Evolutionary conservation across 2,797 vertebrate species (phyloP), one percentile per base, ranked within the genome.

Genomic region (Eurystomus glaucurus): DNA sequence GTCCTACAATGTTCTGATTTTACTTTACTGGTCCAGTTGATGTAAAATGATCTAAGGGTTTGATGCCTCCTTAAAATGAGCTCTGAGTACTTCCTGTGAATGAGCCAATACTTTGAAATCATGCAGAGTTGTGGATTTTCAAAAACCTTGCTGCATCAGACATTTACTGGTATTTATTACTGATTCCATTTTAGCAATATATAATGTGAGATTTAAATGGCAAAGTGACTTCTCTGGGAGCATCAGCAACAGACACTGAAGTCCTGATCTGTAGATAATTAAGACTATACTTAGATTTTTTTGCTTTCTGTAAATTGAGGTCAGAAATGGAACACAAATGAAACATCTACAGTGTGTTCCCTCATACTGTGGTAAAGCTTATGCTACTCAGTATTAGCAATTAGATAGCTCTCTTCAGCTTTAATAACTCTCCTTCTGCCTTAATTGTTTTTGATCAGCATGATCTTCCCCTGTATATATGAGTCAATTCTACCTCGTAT

Each of bases 401-500:
- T 94, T 93, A 97, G 75, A 81, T 70, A n/a, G 16, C 37, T 50
- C 48, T 95, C 90, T 95, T 96, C 82, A 90, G 77, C 16, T 81
- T 93, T 97, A 98, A 96, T 96, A 97, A 92, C 39, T 94, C 75
- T 91, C 35, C 25, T 94, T 97, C 88, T 45, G 90, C 37, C 65
- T 93, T 97, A 97, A 97, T 96, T 96, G 76, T 70, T 96, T 98
- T 96, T 96, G 76, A 97, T 97, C 54, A 93, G 70, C n/a, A 12
- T 88, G 66, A 79, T 97, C 52, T 93, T 96, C 93, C 60, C 75
- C 93, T 88, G 43, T 35, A 86, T 45, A 46, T 39, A 93, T 33
- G 25, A 80, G 69, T 70, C 90, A 96, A 54, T 88, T 96, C 93
- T 95, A 28, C 33, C 20, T 28, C 71, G 66, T 91, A 93, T 3